Evolutionary conservation across 2,113 vertebrate species (phyloP).

Genomic region (Macaca nemestrina): DNA sequence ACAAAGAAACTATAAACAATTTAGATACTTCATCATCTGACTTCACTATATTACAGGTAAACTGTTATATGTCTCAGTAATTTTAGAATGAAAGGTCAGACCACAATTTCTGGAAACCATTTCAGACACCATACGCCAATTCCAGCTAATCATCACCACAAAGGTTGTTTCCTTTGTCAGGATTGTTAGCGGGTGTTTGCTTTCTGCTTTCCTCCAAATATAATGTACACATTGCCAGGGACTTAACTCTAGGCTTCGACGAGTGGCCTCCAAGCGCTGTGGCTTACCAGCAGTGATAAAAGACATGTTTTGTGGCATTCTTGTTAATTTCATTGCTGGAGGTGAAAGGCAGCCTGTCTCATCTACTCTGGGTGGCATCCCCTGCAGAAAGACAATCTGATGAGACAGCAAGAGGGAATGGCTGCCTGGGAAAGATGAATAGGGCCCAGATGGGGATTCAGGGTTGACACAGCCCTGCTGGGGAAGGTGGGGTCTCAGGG

Average conservation of each 20-base stretch:
- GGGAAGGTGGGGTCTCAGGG: neutral
- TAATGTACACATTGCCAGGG: fast-evolving
- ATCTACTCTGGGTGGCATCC: neutral
- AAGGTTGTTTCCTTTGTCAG: neutral
- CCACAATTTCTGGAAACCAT: neutral
- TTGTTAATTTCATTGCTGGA: neutral
- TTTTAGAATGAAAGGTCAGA: neutral
- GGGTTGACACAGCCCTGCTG: neutral
- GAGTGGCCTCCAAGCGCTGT: neutral
- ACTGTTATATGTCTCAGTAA: slow-evolving; percentile 8
- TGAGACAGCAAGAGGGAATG: too few species aligned
- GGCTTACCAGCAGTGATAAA: neutral
- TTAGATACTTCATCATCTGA: slow-evolving; percentile 81
- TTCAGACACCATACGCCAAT: neutral
- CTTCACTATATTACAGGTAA: slow-evolving; percentile 86
- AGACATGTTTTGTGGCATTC: neutral
- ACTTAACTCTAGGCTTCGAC: neutral
- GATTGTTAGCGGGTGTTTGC: neutral
- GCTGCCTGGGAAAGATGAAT: neutral
- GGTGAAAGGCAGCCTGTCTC: neutral
- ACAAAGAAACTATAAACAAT: slow-evolving; percentile 81
- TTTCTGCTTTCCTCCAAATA: neutral
- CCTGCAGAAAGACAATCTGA: neutral
- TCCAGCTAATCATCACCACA: neutral
- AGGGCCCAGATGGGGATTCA: neutral